Evolutionary conservation across 2,797 vertebrate genomes (phyloP).

Genomic region (Allobates femoralis): DNA sequence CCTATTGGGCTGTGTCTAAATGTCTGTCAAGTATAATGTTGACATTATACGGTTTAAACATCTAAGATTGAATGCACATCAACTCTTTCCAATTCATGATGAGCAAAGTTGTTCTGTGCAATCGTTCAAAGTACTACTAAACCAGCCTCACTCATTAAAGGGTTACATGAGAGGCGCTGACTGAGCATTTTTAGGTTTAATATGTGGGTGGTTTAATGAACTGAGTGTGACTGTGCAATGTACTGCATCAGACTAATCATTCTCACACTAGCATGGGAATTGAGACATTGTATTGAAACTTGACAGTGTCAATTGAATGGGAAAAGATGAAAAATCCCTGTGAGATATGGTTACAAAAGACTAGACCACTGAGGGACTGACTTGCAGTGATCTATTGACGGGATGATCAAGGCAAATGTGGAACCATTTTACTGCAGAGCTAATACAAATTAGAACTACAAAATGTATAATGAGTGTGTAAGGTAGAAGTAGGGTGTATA

Average conservation of each 20-base stretch:
- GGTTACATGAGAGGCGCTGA: conserved; percentile 35
- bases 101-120: not conserved
- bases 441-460: not conserved
- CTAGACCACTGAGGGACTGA: not conserved
- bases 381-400: conserved; percentile 1
- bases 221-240: conserved; percentile 43
- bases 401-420: not conserved
- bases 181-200: conserved; percentile 29
- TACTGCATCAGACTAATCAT: conserved; percentile 41
- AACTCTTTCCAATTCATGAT: not conserved
- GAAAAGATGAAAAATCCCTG: conserved; percentile 11
- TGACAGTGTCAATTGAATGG: conserved; percentile 32
- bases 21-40: not conserved
- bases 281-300: conserved; percentile 32
- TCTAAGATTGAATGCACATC: not conserved
- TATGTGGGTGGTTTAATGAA: conserved; percentile 48
- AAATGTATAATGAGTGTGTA: not conserved
- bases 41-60: not conserved
- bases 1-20: not conserved
- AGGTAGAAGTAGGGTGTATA: not conserved
- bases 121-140: not conserved
- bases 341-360: conserved; percentile 19
- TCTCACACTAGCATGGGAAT: conserved; percentile 22
- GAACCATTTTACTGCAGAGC: not conserved
- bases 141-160: not conserved